phyloP scores from a whole-genome alignment of 2,888 invertebrate species.

The Amblyjoppa proteus region DNA sequence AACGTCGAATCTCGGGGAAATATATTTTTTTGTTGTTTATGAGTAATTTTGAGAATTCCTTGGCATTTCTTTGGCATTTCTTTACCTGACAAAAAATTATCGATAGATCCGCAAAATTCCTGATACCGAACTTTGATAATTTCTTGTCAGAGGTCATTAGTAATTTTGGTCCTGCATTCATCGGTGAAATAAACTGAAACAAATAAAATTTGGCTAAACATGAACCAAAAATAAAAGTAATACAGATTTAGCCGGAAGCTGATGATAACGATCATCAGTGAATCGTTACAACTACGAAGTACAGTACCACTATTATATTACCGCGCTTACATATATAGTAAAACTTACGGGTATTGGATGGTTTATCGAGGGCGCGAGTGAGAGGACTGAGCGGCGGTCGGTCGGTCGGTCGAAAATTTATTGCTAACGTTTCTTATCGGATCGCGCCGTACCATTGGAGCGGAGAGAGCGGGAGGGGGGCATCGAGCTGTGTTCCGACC shows the following conservation, averaged over 20 bases:
- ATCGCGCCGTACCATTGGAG: slow-evolving; percentile 26
- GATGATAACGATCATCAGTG: slow-evolving; percentile 5
- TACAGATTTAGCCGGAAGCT: not conserved
- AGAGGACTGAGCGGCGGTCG: not conserved
- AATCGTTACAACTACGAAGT: not conserved
- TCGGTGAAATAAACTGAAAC: not conserved
- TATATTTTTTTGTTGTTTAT: too few relatives aligned
- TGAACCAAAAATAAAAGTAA: not conserved
- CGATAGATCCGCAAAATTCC: not conserved
- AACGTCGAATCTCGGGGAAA: too few relatives aligned
- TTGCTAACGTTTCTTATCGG: slow-evolving; percentile 66
- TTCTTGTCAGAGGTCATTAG: not conserved
- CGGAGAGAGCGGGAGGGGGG: not conserved
- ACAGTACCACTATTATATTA: not conserved
- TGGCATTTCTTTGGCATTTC: not conserved
- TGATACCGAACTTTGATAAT: not conserved
- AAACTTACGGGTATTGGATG: slow-evolving; percentile 39
- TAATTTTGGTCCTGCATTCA: not conserved
- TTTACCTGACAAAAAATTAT: not conserved
- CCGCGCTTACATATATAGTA: slow-evolving; percentile 5
- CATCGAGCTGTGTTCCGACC: not conserved
- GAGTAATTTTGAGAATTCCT: too few relatives aligned
- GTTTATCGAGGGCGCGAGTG: slow-evolving; percentile 40
- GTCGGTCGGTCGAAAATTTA: slow-evolving; percentile 53
- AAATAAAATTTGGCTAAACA: not conserved